Base-by-base conservation (phyloP, 1,140 invertebrate genomes). In the Geopemphigus sp. region DNA sequence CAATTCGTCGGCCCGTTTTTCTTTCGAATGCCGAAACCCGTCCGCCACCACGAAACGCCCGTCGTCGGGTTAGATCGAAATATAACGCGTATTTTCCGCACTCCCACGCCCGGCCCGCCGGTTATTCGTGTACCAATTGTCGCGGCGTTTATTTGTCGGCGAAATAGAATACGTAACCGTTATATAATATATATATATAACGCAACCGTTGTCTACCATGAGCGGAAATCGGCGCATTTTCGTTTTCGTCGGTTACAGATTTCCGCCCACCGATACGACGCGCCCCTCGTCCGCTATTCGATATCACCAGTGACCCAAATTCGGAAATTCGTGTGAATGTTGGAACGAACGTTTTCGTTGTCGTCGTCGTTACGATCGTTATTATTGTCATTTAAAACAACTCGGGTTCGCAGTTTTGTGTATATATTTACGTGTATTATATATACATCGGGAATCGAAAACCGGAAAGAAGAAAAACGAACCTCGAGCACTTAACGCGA, bases 401-500 rank as follows among this genome's bases (percentile, higher is more conserved):
- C 32, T 39, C 8, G 8, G 3, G 32, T 8, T 3, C 8, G 3
- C 32, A 8, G 32, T 39, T 39, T 39, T 39, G 32, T 39, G 3
- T 39, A 39, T 8, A 39, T 61, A 59, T 59, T 15, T 61, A 61
- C 12, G n/a, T n/a, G n/a, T n/a, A 66, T 12, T 47, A n/a, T 66
- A 17, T 45, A n/a, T 24, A 32, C 45, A 12, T 66, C 5, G 24
- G 26, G 59, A 68, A 47, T 68, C 12, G n/a, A 68, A 68, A 68
- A 68, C 64, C 64, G 64, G 45, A 47, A 47, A 68, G n/a, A 22
- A 68, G 45, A 47, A 68, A 29, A 29, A 15, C 26, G n/a, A 32
- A 39, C 32, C 26, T 32, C 32, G n/a, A n/a, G n/a, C n/a, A n/a
- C n/a, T n/a, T n/a, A n/a, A n/a, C n/a, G n/a, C n/a, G n/a, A n/a